Conservation (phyloP, 2,113 vertebrate species). For the Sinocyclocheilus rhinocerous region DNA sequence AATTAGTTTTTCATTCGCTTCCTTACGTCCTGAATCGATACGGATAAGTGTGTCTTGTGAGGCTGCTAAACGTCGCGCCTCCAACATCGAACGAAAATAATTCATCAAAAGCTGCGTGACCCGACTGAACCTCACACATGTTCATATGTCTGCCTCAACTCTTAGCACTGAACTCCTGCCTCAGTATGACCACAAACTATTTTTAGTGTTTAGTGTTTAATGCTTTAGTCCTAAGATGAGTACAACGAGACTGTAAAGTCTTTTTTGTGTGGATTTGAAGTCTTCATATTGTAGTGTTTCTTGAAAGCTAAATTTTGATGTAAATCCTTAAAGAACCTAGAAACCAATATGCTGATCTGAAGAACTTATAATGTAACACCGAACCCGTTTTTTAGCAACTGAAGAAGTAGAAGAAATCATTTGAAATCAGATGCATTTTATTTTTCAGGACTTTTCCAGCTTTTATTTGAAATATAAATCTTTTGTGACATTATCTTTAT, state of each 20-base stretch:
- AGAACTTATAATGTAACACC: no score
- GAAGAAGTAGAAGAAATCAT: no score
- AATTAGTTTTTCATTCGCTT: slow-evolving; percentile 78
- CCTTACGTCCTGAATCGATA: slow-evolving; percentile 67
- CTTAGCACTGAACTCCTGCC: not conserved
- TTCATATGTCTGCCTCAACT: not conserved
- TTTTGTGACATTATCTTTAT: not conserved
- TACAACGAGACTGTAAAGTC: no score
- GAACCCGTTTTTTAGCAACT: no score
- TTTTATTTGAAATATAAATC: not conserved
- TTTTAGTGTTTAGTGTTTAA: not conserved
- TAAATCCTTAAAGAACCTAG: no score
- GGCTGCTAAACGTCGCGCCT: slow-evolving; percentile 15
- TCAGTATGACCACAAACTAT: not conserved
- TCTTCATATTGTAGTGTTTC: no score
- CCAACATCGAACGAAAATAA: slow-evolving; percentile 23
- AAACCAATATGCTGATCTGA: not conserved
- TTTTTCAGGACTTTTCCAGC: not conserved
- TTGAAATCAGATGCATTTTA: not conserved
- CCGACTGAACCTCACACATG: slow-evolving; percentile 2
- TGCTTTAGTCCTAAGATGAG: not conserved
- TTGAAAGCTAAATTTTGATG: no score
- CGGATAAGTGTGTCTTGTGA: slow-evolving; percentile 50
- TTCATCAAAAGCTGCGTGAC: not conserved
- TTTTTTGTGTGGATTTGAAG: no score